These are phyloP conservation scores for Polylopha cassiicola DNA, from an alignment of 2,888 invertebrate genomes.

Conservation along the genomic window DNA sequence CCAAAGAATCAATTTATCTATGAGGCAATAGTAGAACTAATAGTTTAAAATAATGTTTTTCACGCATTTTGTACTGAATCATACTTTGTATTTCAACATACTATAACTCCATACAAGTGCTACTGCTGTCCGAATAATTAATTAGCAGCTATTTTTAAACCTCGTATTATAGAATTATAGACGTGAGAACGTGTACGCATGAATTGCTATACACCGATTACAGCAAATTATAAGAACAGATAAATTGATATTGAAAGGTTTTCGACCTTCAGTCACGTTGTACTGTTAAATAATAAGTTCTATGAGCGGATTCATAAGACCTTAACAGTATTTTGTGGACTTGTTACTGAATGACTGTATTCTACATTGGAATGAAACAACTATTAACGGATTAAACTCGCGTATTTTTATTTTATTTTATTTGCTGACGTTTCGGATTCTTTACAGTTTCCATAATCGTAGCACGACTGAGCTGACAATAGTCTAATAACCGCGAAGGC, in stretches of 20 bases:
- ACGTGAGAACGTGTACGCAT: slow-evolving; percentile 14
- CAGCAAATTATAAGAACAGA: slow-evolving; percentile 13
- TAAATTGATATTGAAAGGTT: slow-evolving; percentile 18
- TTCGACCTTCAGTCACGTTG: slow-evolving; percentile 16
- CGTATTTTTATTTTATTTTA: too few relatives aligned
- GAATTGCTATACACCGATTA: slow-evolving; percentile 19
- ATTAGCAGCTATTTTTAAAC: too few relatives aligned
- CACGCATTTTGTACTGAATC: background rate
- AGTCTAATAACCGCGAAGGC: too few relatives aligned
- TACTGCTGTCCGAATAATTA: too few relatives aligned
- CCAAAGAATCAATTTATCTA: slow-evolving; percentile 25
- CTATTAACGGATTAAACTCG: too few relatives aligned
- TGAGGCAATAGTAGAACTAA: slow-evolving; percentile 7
- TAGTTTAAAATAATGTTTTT: background rate
- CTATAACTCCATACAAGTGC: too few relatives aligned
- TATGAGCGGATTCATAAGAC: slow-evolving; percentile 10
- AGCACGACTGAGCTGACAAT: too few relatives aligned
- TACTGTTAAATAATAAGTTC: slow-evolving; percentile 5
- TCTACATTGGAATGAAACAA: too few relatives aligned
- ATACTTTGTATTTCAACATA: slow-evolving; percentile 8
- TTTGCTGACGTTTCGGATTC: too few relatives aligned
- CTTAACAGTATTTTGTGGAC: too few relatives aligned
- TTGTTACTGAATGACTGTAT: too few relatives aligned
- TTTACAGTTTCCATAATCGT: too few relatives aligned
- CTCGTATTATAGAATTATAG: slow-evolving; percentile 3